These are phyloP conservation scores for Sebastes elongatus DNA, from an alignment of 2,797 vertebrate species.

Conservation along the genomic window DNA sequence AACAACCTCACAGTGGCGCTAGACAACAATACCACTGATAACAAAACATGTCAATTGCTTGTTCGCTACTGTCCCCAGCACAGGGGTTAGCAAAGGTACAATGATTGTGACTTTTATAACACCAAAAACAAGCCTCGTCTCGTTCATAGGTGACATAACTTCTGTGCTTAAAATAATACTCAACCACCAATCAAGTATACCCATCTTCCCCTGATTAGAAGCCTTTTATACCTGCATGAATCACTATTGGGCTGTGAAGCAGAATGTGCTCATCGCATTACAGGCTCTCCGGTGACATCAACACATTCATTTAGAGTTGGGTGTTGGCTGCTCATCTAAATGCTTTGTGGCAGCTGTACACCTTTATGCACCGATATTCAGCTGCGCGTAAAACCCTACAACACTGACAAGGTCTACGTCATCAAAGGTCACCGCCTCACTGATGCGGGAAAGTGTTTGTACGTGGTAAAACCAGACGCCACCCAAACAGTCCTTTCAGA, in stretches of 20 bases:
- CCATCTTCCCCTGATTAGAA: not conserved
- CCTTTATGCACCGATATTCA: not conserved
- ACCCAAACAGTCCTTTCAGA: no score
- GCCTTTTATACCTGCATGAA: not conserved
- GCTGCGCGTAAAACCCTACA: not conserved
- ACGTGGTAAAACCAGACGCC: no score
- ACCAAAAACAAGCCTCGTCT: not conserved
- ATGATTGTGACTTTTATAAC: not conserved
- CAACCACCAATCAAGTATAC: not conserved
- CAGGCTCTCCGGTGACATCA: not conserved
- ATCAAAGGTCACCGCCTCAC: not conserved
- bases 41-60: not conserved
- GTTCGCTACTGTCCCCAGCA: not conserved
- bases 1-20: not conserved
- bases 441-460: no score
- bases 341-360: not conserved
- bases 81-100: not conserved
- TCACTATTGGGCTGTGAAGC: not conserved
- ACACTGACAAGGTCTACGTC: not conserved
- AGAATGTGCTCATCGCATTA: not conserved
- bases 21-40: not conserved
- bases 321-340: conserved; percentile 15
- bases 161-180: not conserved
- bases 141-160: not conserved
- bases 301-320: conserved; percentile 1